Base-by-base conservation (phyloP, 1,140 invertebrate genomes). In the Drosophila miranda region DNA sequence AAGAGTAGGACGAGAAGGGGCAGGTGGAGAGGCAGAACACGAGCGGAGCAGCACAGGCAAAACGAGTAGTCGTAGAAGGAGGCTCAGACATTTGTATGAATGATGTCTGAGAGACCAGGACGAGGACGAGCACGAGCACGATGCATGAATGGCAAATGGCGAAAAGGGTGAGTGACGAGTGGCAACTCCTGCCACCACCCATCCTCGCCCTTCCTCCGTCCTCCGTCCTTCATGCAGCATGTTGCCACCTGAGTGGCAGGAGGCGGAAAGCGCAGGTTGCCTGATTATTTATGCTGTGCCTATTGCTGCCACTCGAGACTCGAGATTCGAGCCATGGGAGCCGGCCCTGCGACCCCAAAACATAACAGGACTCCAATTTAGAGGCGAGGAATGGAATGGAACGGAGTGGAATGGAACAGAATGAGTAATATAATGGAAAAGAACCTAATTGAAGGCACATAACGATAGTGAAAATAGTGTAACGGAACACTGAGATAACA, bases 261-360 rank as follows among this genome's bases (percentile, higher is more conserved):
- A 19, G 43, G 45, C 19, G 49, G 54, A 49, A 13, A 28, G 34
- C 9, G 3, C 34, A 11, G 34, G 34, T 38, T 38, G 34, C 56
- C 64, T 86, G 60, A 73, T 78, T 86, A 86, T 87, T 82, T 87
- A 86, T 86, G 78, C 82, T 86, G 62, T 51, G 82, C 82, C 82
- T 86, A 81, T 87, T 78, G 82, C 74, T 67, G 71, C 75, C 82
- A 86, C 82, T 86, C 80, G 78, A 77, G 59, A 61, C 77, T n/a
- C n/a, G n/a, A n/a, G n/a, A n/a, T 19, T 19, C 16, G 16, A 19
- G 16, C 16, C 16, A 19, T 19, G 16, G 16, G 16, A 19, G 16
- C 16, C 16, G 16, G 16, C 16, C n/a, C n/a, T n/a, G n/a, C 53
- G 43, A 46, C 48, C 49, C 30, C 11, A 38, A 38, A 4, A 4